These are phyloP conservation scores for Epinephelus lanceolatus DNA, from an alignment of 2,113 vertebrate genomes.

Conservation along the genomic window DNA sequence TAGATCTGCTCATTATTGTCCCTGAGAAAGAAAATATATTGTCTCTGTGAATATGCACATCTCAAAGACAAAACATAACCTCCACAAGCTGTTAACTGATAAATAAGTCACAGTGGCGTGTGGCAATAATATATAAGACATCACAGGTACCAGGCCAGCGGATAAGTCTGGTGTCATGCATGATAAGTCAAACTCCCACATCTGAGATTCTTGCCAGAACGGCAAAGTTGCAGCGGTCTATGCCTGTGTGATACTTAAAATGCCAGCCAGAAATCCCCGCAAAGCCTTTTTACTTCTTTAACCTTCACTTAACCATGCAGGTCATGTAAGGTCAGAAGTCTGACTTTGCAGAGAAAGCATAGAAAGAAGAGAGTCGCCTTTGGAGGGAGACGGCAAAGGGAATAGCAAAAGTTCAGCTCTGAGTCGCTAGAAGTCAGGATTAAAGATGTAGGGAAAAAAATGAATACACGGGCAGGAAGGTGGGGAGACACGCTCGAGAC, in stretches of 20 bases:
- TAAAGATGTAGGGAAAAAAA: background rate
- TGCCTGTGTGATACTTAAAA: constrained; percentile 2
- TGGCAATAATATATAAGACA: constrained; percentile 5
- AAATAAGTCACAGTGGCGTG: background rate
- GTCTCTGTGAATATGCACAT: background rate
- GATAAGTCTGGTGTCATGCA: constrained; percentile 13
- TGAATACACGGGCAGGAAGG: background rate
- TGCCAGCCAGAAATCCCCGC: constrained; percentile 16
- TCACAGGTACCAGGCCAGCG: constrained; percentile 27
- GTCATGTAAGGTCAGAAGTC: constrained; percentile 23
- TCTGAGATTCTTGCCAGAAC: constrained; percentile 31
- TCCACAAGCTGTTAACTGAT: background rate
- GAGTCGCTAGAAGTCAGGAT: constrained; percentile 4
- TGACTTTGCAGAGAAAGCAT: background rate
- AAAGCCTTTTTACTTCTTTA: constrained; percentile 16
- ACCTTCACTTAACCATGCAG: constrained; percentile 6
- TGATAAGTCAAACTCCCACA: constrained; percentile 29
- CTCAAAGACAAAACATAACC: background rate
- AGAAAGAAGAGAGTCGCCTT: background rate
- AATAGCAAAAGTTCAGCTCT: constrained; percentile 33
- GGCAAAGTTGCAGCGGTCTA: background rate
- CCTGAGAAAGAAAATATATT: background rate
- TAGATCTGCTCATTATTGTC: constrained; percentile 7
- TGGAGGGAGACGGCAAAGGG: constrained; percentile 11
- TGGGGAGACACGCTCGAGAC: background rate